These are phyloP conservation scores for Penaeus chinensis DNA, from an alignment of 1,140 invertebrate species.

Conservation along the genomic window DNA sequence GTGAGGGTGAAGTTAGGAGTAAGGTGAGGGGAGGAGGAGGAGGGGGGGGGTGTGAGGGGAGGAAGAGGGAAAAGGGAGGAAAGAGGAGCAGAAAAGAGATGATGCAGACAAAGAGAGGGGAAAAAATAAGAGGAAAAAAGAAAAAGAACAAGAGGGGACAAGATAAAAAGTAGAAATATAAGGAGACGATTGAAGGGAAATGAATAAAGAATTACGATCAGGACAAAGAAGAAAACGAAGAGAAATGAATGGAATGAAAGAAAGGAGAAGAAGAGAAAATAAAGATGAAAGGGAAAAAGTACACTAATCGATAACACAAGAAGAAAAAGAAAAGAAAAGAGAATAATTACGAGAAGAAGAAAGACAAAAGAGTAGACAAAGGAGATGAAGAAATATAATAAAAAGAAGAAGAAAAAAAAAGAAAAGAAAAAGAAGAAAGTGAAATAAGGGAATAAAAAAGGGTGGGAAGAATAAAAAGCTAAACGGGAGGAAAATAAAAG, in stretches of 20 bases:
- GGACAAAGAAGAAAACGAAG: constrained; percentile 1
- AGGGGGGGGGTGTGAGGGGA: background rate
- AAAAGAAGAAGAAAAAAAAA: background rate
- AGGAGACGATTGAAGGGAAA: too few relatives aligned
- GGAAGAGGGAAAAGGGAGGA: background rate
- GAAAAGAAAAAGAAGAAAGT: background rate
- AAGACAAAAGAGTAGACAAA: too few relatives aligned
- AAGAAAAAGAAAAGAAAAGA: background rate
- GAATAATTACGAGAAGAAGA: background rate
- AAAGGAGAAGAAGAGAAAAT: background rate
- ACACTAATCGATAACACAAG: background rate
- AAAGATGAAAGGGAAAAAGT: constrained; percentile 5
- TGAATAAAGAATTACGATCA: background rate
- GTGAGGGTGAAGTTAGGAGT: too few relatives aligned
- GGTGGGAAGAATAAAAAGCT: background rate
- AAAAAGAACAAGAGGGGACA: background rate
- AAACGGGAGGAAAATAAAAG: background rate
- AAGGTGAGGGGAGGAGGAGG: background rate
- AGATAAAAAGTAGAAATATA: too few relatives aligned
- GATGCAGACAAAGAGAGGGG: background rate
- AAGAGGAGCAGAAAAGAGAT: background rate
- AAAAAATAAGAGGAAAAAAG: background rate
- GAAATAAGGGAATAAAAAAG: background rate
- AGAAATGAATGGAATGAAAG: background rate
- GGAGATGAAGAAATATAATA: too few relatives aligned